phyloP scores from a whole-genome alignment of 2,888 invertebrate genomes.

The Lasioglossum malachurum region DNA sequence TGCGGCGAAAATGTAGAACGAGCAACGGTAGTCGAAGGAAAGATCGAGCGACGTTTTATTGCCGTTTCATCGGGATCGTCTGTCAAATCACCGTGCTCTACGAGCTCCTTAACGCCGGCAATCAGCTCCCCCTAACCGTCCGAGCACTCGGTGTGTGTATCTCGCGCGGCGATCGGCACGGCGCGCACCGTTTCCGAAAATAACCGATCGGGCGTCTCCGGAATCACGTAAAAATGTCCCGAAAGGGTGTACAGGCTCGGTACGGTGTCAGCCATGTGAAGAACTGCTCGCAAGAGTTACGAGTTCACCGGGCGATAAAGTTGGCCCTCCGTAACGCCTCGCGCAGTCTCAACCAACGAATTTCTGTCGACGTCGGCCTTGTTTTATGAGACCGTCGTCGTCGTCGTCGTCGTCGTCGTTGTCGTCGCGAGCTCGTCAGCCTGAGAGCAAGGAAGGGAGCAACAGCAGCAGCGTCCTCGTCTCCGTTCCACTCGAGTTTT shows the following conservation, averaged over 20 bases:
- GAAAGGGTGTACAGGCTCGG: constrained; percentile 43
- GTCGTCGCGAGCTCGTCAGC: constrained; percentile 60
- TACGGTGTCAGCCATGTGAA: constrained; percentile 62
- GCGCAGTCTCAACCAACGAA: constrained; percentile 76
- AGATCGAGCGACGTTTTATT: constrained; percentile 17
- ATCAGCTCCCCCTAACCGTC: background rate
- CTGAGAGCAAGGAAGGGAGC: constrained; percentile 53
- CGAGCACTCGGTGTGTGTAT: background rate
- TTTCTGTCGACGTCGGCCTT: constrained; percentile 82
- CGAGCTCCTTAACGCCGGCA: background rate
- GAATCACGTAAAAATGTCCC: constrained; percentile 65
- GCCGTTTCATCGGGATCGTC: constrained; percentile 24
- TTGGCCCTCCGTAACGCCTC: constrained; percentile 77
- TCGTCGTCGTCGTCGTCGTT: background rate
- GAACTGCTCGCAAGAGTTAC: constrained; percentile 80
- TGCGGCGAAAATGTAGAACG: constrained; percentile 49
- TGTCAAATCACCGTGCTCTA: background rate
- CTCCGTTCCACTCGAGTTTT: constrained; percentile 82
- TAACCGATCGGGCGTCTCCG: constrained; percentile 69
- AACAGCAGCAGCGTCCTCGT: constrained; percentile 71
- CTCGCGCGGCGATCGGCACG: background rate
- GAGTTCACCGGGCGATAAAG: constrained; percentile 83
- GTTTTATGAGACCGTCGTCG: constrained; percentile 78
- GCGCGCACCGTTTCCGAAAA: constrained; percentile 58
- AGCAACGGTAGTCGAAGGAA: background rate